These are phyloP conservation scores for Turnix velox DNA, from an alignment of 2,113 vertebrate genomes.

Conservation along the genomic window DNA sequence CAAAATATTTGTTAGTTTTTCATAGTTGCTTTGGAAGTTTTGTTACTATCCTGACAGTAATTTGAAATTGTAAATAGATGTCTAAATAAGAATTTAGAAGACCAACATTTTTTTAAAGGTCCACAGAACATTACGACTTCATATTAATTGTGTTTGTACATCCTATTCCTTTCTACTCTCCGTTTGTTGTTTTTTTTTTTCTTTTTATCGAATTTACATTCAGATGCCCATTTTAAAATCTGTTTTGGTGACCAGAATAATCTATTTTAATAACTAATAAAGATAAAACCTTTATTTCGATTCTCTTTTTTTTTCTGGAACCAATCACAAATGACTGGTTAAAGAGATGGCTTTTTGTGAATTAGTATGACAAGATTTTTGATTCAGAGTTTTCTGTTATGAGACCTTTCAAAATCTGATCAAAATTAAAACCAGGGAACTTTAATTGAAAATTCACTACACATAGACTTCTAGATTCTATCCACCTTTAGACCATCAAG, in stretches of 20 bases:
- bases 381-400: neutral
- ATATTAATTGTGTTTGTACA: neutral
- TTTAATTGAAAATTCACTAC: neutral
- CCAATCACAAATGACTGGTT: neutral
- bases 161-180: neutral
- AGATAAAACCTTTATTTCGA: accelerated
- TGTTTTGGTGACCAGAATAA: neutral
- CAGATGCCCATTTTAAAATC: neutral
- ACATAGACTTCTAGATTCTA: neutral
- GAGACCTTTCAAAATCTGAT: neutral
- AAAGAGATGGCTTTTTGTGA: accelerated
- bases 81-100: neutral
- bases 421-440: too few relatives aligned
- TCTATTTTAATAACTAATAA: neutral
- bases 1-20: neutral
- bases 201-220: neutral
- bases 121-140: neutral
- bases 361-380: neutral
- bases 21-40: neutral
- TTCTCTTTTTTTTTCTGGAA: neutral
- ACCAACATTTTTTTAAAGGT: neutral
- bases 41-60: neutral
- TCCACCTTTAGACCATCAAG: neutral
- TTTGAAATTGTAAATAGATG: neutral
- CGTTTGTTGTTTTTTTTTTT: neutral